Conservation (phyloP, 2,888 invertebrate species). For the Silvanus unidentatus region DNA sequence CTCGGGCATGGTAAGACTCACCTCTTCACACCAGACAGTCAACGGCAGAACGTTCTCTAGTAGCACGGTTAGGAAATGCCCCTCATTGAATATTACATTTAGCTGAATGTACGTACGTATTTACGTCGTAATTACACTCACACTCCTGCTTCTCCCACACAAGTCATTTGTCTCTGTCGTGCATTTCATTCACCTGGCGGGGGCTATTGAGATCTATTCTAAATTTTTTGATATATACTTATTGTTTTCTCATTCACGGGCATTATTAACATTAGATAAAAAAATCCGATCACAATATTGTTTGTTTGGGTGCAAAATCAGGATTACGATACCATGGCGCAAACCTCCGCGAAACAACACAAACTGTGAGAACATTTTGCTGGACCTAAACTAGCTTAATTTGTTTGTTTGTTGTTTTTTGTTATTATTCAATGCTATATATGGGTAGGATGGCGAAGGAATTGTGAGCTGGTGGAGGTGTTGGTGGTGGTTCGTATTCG, state of each 20-base stretch:
- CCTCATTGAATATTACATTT: conserved; percentile 69
- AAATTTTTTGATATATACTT: neutral
- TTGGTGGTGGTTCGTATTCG: conserved; percentile 20
- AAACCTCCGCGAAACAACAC: too few relatives aligned
- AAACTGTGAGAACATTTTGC: too few relatives aligned
- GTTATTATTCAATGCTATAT: too few relatives aligned
- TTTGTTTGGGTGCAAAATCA: too few relatives aligned
- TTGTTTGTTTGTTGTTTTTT: too few relatives aligned
- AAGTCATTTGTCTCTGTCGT: conserved; percentile 34
- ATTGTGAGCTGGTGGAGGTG: too few relatives aligned
- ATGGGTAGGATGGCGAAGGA: too few relatives aligned
- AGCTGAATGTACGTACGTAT: conserved; percentile 49
- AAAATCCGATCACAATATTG: too few relatives aligned
- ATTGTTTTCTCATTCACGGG: conserved; percentile 4
- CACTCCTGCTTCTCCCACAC: conserved; percentile 40
- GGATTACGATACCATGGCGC: too few relatives aligned
- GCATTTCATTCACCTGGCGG: conserved; percentile 44
- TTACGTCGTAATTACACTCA: conserved; percentile 23
- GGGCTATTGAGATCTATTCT: conserved; percentile 35
- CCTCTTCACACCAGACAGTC: conserved; percentile 52
- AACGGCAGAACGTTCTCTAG: conserved; percentile 51
- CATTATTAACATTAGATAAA: too few relatives aligned
- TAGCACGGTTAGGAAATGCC: conserved; percentile 66
- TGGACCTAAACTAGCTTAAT: too few relatives aligned
- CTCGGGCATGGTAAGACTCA: conserved; percentile 89